Percentiles rank a stretch among this genome's conserved stretches.
Conservation (phyloP, 2,113 vertebrate genomes). For the Hylia prasina region DNA sequence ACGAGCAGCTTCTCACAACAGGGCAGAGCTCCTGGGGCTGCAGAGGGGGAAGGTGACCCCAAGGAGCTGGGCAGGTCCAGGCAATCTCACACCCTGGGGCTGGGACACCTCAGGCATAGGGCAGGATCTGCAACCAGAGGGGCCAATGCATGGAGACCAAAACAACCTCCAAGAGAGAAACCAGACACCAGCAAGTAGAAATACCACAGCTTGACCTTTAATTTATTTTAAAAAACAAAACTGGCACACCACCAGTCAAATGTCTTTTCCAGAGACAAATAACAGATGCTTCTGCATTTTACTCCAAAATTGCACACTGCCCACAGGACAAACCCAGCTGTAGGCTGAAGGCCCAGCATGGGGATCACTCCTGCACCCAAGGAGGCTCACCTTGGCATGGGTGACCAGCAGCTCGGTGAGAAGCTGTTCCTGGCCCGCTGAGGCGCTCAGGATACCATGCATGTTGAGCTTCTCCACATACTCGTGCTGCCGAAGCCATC, state of each 20-base stretch:
- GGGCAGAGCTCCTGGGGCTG: not conserved
- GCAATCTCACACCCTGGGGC: not conserved
- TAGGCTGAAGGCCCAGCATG: not conserved
- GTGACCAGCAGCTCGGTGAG: conserved; percentile 86
- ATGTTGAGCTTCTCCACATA: conserved; percentile 92
- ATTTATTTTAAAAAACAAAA: not conserved
- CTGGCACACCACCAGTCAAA: not conserved
- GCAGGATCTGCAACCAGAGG: accelerated
- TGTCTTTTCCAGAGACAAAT: accelerated
- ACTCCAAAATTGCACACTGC: not conserved
- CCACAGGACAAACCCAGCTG: not conserved
- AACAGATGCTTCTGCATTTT: not conserved
- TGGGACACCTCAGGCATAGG: accelerated
- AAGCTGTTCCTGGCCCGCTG: conserved; percentile 79
- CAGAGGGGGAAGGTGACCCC: not conserved
- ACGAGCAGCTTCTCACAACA: not conserved
- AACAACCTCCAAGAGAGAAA: not conserved
- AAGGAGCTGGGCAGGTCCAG: not conserved
- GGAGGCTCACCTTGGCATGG: conserved; percentile 80
- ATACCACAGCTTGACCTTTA: not conserved
- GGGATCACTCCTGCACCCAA: not conserved
- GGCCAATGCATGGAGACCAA: accelerated
- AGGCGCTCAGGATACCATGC: conserved; percentile 87
- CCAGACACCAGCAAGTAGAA: not conserved
- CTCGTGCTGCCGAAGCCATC: conserved; percentile 92